Percentiles rank a stretch among this genome's conserved stretches.
These are phyloP conservation scores for Spodoptera picta DNA, from an alignment of 2,888 invertebrate genomes.

Conservation along the genomic window DNA sequence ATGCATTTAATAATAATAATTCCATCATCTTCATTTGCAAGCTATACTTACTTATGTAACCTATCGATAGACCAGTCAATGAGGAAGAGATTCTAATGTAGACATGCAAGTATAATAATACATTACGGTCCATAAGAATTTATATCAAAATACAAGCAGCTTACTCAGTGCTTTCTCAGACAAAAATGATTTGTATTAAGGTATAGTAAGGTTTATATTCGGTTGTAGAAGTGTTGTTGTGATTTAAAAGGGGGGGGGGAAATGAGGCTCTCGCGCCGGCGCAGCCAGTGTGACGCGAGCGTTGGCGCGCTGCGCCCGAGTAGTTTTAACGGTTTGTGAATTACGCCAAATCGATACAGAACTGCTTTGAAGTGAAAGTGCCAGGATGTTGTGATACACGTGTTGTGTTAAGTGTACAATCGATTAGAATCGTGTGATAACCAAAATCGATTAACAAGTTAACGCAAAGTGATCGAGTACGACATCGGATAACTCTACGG, in stretches of 20 bases:
- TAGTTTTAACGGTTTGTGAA: constrained; percentile 73
- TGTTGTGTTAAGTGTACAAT: constrained; percentile 61
- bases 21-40: constrained; percentile 1
- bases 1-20: not conserved
- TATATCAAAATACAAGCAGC: constrained; percentile 41
- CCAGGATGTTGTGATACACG: constrained; percentile 66
- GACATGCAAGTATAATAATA: constrained; percentile 38
- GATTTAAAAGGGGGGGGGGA: constrained; percentile 67
- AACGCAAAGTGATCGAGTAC: constrained; percentile 42
- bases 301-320: constrained; percentile 55
- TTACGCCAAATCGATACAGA: constrained; percentile 73
- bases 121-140: constrained; percentile 41
- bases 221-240: constrained; percentile 18
- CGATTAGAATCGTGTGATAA: constrained; percentile 45
- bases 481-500: constrained; percentile 55
- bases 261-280: constrained; percentile 71
- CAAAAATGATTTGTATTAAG: not conserved
- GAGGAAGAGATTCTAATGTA: constrained; percentile 28
- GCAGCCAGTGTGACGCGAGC: constrained; percentile 75
- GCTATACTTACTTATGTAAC: constrained; percentile 15
- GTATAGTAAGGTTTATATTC: constrained; percentile 6
- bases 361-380: constrained; percentile 82
- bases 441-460: constrained; percentile 47
- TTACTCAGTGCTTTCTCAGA: constrained; percentile 1
- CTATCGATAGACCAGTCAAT: constrained; percentile 2